These are phyloP conservation scores for Drosophila neocordata DNA, from an alignment of 1,140 invertebrate species.

Conservation along the genomic window DNA sequence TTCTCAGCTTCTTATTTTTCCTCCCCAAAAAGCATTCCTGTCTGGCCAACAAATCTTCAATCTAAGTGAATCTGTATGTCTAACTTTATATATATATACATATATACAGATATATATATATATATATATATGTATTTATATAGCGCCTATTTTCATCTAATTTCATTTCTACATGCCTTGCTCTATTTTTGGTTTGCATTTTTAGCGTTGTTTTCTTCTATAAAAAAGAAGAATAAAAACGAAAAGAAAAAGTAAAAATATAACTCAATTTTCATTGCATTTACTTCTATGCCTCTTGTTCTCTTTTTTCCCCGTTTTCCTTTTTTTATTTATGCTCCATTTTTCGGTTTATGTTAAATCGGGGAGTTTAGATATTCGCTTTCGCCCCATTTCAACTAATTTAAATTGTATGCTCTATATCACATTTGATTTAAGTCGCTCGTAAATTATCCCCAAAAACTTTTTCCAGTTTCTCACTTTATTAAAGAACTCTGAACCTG, in stretches of 20 bases:
- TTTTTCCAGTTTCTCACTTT: slow-evolving; percentile 12
- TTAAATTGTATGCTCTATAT: slow-evolving; percentile 72
- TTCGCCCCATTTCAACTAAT: slow-evolving; percentile 55
- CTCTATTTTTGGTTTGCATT: slow-evolving; percentile 72
- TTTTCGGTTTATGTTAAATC: slow-evolving; percentile 34
- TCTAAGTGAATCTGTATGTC: slow-evolving; percentile 20
- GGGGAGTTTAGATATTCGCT: slow-evolving; percentile 33
- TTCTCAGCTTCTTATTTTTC: slow-evolving; percentile 38
- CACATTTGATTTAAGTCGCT: slow-evolving; percentile 38
- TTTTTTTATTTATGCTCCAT: slow-evolving; percentile 33
- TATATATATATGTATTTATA: slow-evolving; percentile 52
- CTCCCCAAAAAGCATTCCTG: slow-evolving; percentile 59
- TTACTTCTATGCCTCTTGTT: slow-evolving; percentile 7
- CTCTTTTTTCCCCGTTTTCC: slow-evolving; percentile 21
- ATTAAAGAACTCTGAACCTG: slow-evolving; percentile 45
- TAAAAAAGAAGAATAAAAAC: slow-evolving; percentile 28
- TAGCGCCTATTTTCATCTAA: slow-evolving; percentile 76
- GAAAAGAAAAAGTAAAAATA: slow-evolving; percentile 27
- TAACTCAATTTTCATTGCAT: slow-evolving; percentile 69
- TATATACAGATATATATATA: slow-evolving; percentile 45
- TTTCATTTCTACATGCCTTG: slow-evolving; percentile 75
- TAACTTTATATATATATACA: slow-evolving; percentile 48
- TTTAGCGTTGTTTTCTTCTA: slow-evolving; percentile 53
- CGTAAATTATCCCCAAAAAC: slow-evolving; percentile 54
- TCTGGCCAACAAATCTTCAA: slow-evolving; percentile 50